Percentiles rank a stretch among this genome's conserved stretches.
Evolutionary conservation across 2,113 vertebrate species (phyloP).

Genomic region (Chunga burmeisteri): DNA sequence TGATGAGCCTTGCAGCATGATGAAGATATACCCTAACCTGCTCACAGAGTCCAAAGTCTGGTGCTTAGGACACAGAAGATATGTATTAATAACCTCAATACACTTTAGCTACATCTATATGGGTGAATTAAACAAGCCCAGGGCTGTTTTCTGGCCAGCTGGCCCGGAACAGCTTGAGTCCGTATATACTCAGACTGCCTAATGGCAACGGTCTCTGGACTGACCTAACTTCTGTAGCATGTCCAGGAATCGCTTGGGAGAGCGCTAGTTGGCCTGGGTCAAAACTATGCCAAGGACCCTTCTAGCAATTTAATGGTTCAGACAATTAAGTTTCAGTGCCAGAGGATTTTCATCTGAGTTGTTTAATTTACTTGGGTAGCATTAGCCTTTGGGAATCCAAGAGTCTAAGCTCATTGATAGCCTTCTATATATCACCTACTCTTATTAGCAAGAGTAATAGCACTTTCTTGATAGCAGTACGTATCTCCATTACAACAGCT

Average conservation of each 20-base stretch:
- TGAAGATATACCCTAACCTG: background rate
- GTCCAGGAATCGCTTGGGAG: conserved; percentile 13
- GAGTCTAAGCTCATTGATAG: conserved; percentile 34
- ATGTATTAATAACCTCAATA: background rate
- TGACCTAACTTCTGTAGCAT: background rate
- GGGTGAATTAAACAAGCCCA: background rate
- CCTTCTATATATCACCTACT: conserved; percentile 29
- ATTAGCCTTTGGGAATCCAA: conserved; percentile 32
- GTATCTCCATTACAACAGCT: background rate
- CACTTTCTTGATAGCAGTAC: conserved; percentile 18
- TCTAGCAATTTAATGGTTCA: conserved; percentile 42
- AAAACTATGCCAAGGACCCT: conserved; percentile 35
- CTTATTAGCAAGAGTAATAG: conserved; percentile 47
- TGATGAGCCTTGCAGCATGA: background rate
- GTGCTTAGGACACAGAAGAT: background rate
- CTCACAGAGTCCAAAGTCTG: background rate
- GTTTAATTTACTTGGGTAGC: conserved; percentile 49
- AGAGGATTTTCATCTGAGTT: conserved; percentile 26
- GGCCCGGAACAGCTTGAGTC: background rate
- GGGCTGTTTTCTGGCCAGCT: background rate
- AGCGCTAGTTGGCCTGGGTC: background rate
- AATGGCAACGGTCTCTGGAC: background rate
- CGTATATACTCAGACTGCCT: background rate
- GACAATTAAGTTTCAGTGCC: conserved; percentile 6
- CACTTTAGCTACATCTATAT: background rate